Evolutionary conservation across 2,113 vertebrate genomes (phyloP).

Genomic region (Ardeotis arabs): DNA sequence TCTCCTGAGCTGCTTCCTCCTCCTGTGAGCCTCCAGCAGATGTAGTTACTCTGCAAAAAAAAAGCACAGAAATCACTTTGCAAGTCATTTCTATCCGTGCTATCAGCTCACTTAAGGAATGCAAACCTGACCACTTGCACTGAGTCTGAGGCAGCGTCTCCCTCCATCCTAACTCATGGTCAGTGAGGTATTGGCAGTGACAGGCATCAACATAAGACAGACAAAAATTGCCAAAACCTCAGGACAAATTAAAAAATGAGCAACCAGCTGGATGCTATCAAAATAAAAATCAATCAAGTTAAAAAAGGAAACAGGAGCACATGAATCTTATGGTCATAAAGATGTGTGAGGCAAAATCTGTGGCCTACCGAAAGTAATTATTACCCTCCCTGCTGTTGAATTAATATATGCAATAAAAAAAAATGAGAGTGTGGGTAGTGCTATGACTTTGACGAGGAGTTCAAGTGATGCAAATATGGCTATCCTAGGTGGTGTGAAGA

Average conservation of each 20-base stretch:
- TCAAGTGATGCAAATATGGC: background rate
- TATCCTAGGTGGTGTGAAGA: background rate
- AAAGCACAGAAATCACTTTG: background rate
- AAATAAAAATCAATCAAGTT: background rate
- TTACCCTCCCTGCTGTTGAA: background rate
- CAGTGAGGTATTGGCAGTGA: background rate
- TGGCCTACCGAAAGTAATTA: background rate
- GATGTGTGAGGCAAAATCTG: background rate
- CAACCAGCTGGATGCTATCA: background rate
- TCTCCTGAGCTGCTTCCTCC: slow-evolving; percentile 6
- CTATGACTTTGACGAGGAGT: background rate
- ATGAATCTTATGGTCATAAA: background rate
- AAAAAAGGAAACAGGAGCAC: background rate
- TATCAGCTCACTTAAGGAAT: background rate
- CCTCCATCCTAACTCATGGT: background rate
- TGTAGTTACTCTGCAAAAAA: background rate
- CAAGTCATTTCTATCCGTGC: background rate
- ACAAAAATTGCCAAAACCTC: background rate
- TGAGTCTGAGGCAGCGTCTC: background rate
- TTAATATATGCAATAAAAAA: background rate
- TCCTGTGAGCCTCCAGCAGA: slow-evolving; percentile 6
- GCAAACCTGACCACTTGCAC: background rate
- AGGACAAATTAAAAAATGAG: background rate
- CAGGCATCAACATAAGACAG: background rate
- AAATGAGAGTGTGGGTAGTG: background rate